These are phyloP conservation scores for Xyrauchen texanus DNA, from an alignment of 2,113 vertebrate genomes.

Conservation along the genomic window DNA sequence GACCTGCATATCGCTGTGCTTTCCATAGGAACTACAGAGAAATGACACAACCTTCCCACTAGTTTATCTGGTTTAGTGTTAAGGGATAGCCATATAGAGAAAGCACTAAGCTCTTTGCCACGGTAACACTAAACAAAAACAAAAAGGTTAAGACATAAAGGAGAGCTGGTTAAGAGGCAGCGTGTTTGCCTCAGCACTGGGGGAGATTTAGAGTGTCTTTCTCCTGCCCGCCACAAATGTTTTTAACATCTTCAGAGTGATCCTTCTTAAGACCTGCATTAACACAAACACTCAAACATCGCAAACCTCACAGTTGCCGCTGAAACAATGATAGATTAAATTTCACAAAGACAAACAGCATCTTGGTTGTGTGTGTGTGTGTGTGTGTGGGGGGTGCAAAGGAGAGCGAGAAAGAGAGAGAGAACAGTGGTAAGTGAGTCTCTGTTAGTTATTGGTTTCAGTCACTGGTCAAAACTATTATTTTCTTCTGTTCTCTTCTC, in stretches of 20 bases:
- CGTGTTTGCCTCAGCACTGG: slow-evolving; percentile 30
- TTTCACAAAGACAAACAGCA: slow-evolving; percentile 57
- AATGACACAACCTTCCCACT: slow-evolving; percentile 27
- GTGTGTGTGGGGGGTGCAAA: slow-evolving; percentile 26
- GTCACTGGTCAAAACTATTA: slow-evolving; percentile 82
- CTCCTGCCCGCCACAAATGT: slow-evolving; percentile 41
- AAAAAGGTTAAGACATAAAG: slow-evolving; percentile 31
- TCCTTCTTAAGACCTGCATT: slow-evolving; percentile 52
- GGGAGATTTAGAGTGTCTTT: slow-evolving; percentile 42
- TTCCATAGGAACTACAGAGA: slow-evolving; percentile 7
- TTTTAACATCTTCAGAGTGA: slow-evolving; percentile 57
- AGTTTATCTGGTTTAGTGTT: slow-evolving; percentile 36
- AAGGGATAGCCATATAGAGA: slow-evolving; percentile 16
- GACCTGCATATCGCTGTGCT: background rate
- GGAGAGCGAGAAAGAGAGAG: slow-evolving; percentile 52
- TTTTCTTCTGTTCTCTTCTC: slow-evolving; percentile 71
- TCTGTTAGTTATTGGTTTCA: slow-evolving; percentile 80
- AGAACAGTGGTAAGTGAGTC: slow-evolving; percentile 71
- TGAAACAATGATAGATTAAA: slow-evolving; percentile 61
- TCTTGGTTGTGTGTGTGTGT: background rate
- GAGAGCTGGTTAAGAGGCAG: slow-evolving; percentile 20
- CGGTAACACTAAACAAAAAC: slow-evolving; percentile 39
- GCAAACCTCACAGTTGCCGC: slow-evolving; percentile 54
- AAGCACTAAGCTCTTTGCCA: slow-evolving; percentile 16
- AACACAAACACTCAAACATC: slow-evolving; percentile 32